Evolutionary conservation across 1,140 invertebrate species (phyloP).

Genomic region (Zaprionus ghesquierei): DNA sequence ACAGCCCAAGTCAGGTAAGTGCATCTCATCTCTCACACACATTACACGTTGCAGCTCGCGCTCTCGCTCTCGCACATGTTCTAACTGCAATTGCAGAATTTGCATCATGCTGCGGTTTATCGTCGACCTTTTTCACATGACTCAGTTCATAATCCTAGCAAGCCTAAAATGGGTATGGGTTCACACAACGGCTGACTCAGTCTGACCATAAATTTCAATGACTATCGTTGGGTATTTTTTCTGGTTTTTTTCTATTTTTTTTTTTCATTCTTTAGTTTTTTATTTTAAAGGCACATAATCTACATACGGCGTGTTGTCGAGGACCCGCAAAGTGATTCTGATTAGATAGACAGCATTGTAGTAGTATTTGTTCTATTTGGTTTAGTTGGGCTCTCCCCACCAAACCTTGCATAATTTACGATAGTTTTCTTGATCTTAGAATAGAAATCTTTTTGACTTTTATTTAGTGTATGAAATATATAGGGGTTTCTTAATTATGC

Average conservation of each 20-base stretch:
- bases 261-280: constrained; percentile 7
- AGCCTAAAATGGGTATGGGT: neutral
- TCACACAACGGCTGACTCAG: constrained; percentile 40
- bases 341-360: constrained; percentile 56
- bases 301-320: constrained; percentile 4
- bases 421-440: constrained; percentile 19
- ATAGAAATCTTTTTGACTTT: constrained; percentile 15
- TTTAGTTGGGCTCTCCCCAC: neutral
- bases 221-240: constrained; percentile 26
- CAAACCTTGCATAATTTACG: constrained; percentile 73
- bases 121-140: constrained; percentile 23
- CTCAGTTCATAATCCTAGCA: constrained; percentile 5
- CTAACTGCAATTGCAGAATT: constrained; percentile 1
- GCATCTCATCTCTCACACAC: constrained; percentile 8
- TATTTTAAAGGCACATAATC: constrained; percentile 9
- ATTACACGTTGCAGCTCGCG: neutral
- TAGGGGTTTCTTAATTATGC: constrained; percentile 5
- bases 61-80: neutral
- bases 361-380: constrained; percentile 20
- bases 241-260: neutral
- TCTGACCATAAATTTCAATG: constrained; percentile 33
- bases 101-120: constrained; percentile 1
- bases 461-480: constrained; percentile 13
- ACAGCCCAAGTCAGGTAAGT: constrained; percentile 40
- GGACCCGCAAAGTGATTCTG: constrained; percentile 27